A percentile compares a stretch with the other conserved stretches of the same genome.
phyloP scores from a whole-genome alignment of 2,888 invertebrate species.

The Cyrtodaria siliqua region DNA sequence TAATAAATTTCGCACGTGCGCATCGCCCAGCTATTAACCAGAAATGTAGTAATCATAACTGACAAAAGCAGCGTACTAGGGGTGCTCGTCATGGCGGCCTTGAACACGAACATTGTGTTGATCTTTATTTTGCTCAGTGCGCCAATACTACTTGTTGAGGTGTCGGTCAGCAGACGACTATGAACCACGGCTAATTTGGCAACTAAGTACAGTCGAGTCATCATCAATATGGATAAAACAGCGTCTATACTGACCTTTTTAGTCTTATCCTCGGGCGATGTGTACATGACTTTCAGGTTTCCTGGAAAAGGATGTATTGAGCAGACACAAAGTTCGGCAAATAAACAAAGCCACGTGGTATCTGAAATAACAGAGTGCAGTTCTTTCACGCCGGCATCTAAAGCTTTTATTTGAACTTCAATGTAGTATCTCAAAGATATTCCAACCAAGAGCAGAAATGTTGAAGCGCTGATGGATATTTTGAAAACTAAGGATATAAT shows the following conservation, averaged over 20 bases:
- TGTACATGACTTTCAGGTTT: conserved; percentile 65
- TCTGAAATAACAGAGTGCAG: conserved; percentile 72
- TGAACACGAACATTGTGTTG: conserved; percentile 78
- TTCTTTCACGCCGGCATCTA: conserved; percentile 75
- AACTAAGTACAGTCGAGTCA: conserved; percentile 77
- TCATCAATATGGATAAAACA: conserved; percentile 78
- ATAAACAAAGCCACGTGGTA: conserved; percentile 62
- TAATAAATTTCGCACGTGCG: conserved; percentile 80
- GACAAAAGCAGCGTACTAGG: conserved; percentile 71
- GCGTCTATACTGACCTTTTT: conserved; percentile 73
- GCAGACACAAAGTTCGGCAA: conserved; percentile 74
- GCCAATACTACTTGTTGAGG: conserved; percentile 76
- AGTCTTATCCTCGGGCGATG: conserved; percentile 58
- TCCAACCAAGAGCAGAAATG: conserved; percentile 68
- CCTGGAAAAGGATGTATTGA: conserved; percentile 79
- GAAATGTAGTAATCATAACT: conserved; percentile 76
- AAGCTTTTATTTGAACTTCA: conserved; percentile 64
- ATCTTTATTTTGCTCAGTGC: conserved; percentile 79
- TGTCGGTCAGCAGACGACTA: conserved; percentile 75
- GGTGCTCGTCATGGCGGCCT: conserved; percentile 75
- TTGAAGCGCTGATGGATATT: conserved; percentile 70
- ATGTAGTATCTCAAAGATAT: conserved; percentile 73
- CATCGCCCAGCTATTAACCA: conserved; percentile 79
- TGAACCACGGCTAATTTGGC: conserved; percentile 80
- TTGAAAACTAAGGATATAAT: conserved; percentile 69